Evolutionary conservation across 2,888 invertebrate species (phyloP), one percentile per base, ranked within the genome.

Genomic region (Athripsodes cinereus): DNA sequence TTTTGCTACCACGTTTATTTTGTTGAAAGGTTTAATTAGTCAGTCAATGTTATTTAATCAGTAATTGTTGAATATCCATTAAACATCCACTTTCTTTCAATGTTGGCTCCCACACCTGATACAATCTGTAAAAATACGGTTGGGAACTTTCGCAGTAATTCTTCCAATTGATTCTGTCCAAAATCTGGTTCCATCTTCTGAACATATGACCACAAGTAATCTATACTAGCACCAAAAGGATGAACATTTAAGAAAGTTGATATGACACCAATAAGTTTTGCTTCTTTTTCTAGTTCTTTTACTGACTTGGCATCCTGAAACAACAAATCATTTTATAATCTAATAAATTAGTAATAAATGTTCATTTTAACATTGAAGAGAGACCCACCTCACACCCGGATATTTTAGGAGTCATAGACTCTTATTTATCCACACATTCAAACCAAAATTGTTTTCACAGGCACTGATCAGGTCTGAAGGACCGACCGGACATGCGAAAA

Each of bases 191-290:
- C 87, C 64, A 92, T 77, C 68, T 90, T 90, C 67, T 90, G 89
- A 20, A 96, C 83, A 74, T 95, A 96, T 8, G 91, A 92, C 81
- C 91, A 91, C 63, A 96, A 87, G 73, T 92, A 92, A 71, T 92
- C 93, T 1, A 92, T 81, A 59, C 90, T 90, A 1, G 95, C 94
- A 50, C 96, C 96, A 69, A 90, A 89, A 0, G 96, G 96, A 74
- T 96, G 96, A 40, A 96, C 90, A 74, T 92, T 86, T 54, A 96
- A 81, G 74, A 94, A 96, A 6, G 93, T 90, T 2, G 95, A 89
- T 67, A 93, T 87, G 58, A 96, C 80, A 59, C 91, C 90, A 65
- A 92, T 86, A n/a, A 92, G 78, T 70, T 85, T 86, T 0, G 90
- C 92, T 70, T 87, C 86, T 58, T 75, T 76, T 65, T 82, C 82